A percentile compares a stretch with the other conserved stretches of the same genome.
Conservation (phyloP, 2,888 invertebrate species). For the Mythimna pallens region DNA sequence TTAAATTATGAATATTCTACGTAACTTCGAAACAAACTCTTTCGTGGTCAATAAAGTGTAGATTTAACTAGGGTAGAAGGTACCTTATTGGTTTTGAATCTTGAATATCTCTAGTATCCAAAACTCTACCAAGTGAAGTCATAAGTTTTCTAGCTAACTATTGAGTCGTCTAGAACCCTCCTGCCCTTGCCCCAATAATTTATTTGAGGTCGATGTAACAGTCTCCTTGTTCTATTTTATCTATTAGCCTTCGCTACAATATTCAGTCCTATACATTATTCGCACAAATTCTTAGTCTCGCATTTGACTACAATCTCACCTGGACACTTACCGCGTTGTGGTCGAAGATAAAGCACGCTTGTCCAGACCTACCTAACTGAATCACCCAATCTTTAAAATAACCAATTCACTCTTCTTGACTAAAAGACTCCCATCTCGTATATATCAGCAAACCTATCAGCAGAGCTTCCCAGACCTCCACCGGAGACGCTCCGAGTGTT, state of each 20-base stretch:
- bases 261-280: neutral
- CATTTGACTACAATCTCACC: neutral
- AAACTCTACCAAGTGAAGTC: neutral
- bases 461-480: too few species aligned
- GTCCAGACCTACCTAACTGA: neutral
- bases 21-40: conserved; percentile 27
- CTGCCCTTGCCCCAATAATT: conserved; percentile 5
- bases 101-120: neutral
- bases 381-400: neutral
- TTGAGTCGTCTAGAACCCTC: neutral
- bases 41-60: conserved; percentile 5
- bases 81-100: neutral
- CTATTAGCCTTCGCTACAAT: neutral
- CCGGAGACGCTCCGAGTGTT: too few species aligned
- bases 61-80: neutral
- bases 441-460: too few species aligned
- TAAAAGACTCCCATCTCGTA: neutral
- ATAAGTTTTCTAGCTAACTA: neutral
- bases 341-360: neutral
- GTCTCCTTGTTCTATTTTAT: conserved; percentile 2
- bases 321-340: too few species aligned
- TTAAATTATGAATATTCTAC: conserved; percentile 18
- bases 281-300: neutral
- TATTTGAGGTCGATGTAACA: conserved; percentile 7
- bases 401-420: neutral